These are phyloP conservation scores for Nomada fabriciana DNA, from an alignment of 2,888 invertebrate genomes.

Conservation along the genomic window DNA sequence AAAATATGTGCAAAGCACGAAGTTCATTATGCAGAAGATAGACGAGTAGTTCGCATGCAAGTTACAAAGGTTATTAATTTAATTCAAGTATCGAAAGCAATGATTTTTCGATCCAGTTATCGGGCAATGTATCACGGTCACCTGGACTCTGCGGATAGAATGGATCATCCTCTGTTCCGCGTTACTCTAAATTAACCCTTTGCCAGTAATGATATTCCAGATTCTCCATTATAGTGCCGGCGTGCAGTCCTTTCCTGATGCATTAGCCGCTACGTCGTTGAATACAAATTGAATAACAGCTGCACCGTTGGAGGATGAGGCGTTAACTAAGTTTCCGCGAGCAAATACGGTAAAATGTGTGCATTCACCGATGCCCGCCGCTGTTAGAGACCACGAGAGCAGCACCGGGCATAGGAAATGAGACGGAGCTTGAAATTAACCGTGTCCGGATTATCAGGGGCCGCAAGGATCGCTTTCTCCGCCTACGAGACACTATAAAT, in stretches of 20 bases:
- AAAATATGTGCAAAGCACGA: no score
- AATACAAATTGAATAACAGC: conserved; percentile 69
- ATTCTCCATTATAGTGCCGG: conserved; percentile 51
- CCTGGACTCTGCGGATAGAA: conserved; percentile 33
- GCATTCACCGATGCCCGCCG: conserved; percentile 32
- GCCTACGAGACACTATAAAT: neutral
- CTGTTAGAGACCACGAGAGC: neutral
- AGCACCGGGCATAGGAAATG: neutral
- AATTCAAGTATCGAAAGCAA: neutral
- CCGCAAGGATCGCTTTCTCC: conserved; percentile 5
- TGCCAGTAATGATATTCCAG: conserved; percentile 57
- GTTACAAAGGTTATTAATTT: no score
- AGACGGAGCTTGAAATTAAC: conserved; percentile 32
- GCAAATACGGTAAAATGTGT: conserved; percentile 61
- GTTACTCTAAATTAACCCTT: conserved; percentile 60
- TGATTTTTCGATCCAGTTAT: conserved; percentile 43
- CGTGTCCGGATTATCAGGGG: conserved; percentile 16
- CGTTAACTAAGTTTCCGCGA: conserved; percentile 57
- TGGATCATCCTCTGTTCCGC: conserved; percentile 49
- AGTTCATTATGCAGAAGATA: no score
- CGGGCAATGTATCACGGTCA: conserved; percentile 7
- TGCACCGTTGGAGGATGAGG: conserved; percentile 6
- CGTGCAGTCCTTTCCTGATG: conserved; percentile 54
- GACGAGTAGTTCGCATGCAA: no score
- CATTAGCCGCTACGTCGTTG: conserved; percentile 59